Evolutionary conservation across 2,797 vertebrate species (phyloP).

Genomic region (Ctenochaetus hawaiiensis): DNA sequence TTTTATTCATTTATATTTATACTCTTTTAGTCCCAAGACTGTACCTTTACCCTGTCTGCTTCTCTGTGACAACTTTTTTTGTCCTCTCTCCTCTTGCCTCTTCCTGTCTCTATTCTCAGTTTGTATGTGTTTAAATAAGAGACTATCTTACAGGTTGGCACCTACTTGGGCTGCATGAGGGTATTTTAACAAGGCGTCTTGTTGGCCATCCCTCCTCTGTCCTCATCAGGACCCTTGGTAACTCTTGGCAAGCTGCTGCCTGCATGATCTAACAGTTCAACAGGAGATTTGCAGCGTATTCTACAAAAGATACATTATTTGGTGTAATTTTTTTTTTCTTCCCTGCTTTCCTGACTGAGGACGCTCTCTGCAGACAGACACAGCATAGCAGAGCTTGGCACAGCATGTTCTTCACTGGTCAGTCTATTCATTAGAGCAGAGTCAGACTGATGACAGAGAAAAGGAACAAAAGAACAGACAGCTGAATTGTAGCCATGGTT

Average conservation of each 20-base stretch:
- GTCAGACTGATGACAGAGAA: conserved; percentile 46
- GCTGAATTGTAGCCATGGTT: conserved; percentile 70
- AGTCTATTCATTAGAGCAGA: conserved; percentile 58
- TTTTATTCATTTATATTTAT: not conserved
- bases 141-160: conserved; percentile 68
- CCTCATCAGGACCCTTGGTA: conserved; percentile 27
- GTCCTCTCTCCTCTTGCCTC: not conserved
- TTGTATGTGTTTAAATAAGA: conserved; percentile 53
- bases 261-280: conserved; percentile 32
- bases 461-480: conserved; percentile 67
- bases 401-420: conserved; percentile 55
- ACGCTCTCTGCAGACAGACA: conserved; percentile 38
- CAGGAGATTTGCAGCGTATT: not conserved
- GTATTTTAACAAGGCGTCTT: conserved; percentile 77
- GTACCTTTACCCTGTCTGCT: not conserved
- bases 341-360: conserved; percentile 1
- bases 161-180: conserved; percentile 51
- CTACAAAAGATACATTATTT: conserved; percentile 15
- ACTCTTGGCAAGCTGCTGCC: conserved; percentile 31
- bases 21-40: not conserved
- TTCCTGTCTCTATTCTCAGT: not conserved
- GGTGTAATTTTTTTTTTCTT: not conserved
- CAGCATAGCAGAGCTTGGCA: conserved; percentile 66
- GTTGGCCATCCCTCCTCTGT: conserved; percentile 39
- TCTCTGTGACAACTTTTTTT: not conserved